Evolutionary conservation across 2,797 vertebrate genomes (phyloP), one percentile per base, ranked within the genome.

Genomic region (Bradypodion ventrale): DNA sequence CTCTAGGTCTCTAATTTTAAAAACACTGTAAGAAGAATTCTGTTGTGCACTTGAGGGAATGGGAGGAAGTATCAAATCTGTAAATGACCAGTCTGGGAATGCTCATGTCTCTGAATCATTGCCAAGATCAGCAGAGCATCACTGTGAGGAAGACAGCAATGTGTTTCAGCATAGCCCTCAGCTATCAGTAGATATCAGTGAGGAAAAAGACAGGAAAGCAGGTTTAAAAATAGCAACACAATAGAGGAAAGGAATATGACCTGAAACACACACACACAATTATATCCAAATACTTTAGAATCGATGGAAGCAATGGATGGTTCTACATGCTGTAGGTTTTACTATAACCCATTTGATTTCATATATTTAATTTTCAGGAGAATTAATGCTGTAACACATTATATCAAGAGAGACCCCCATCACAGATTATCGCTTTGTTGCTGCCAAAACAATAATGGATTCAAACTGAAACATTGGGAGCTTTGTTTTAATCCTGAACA

Each of bases 41-140:
- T 91, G 92, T 91, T 87, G 78, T 92, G 90, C 85, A 62, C 86
- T 74, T 88, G 84, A 4, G 23, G 65, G 78, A 86, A 83, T 78
- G 29, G 82, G 80, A 44, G 13, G 21, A 85, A 86, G 87, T 78
- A 91, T 90, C 91, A 85, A 89, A 88, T 91, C 87, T 91, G 90
- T 72, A 88, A 92, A 94, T 87, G 84, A 93, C 89, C 83, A 94
- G 91, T 93, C 90, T 90, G 81, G 85, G 92, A 93, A 93, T 88
- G 93, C 56, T 91, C 89, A 87, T 78, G 89, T 88, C 90, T 92
- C 93, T 94, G 93, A 96, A 94, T 94, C 92, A 89, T 78, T 92
- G 90, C 90, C 91, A 94, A 91, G 84, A 89, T 90, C 91, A 89
- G 90, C 91, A 94, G 90, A 94, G 92, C 42, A 0, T 85, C 87